Percentiles rank a stretch among this genome's conserved stretches.
These are phyloP conservation scores for Alloscopus bannaensis DNA, from an alignment of 2,888 invertebrate species.

Conservation along the genomic window DNA sequence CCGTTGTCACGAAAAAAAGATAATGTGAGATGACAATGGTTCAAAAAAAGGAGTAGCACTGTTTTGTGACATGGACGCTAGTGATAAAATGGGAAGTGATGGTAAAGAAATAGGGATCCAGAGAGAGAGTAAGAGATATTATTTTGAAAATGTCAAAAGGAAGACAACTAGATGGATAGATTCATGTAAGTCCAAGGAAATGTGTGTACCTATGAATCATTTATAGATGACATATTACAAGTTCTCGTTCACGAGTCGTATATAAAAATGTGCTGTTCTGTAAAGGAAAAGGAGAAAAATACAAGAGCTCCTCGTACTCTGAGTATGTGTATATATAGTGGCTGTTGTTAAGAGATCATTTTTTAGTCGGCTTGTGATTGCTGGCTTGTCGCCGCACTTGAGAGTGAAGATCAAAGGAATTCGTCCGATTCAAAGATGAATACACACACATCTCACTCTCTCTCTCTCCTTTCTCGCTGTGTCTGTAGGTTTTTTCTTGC, in stretches of 20 bases:
- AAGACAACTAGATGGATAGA: constrained; percentile 41
- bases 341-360: constrained; percentile 57
- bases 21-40: neutral
- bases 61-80: neutral
- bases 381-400: constrained; percentile 73
- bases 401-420: constrained; percentile 71
- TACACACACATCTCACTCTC: constrained; percentile 69
- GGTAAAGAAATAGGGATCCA: constrained; percentile 13
- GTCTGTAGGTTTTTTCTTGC: constrained; percentile 2
- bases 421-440: constrained; percentile 71
- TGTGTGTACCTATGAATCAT: constrained; percentile 61
- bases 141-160: constrained; percentile 22
- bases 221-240: constrained; percentile 62
- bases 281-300: neutral
- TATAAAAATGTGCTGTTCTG: too few species aligned
- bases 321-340: constrained; percentile 21
- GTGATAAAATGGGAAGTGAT: constrained; percentile 15
- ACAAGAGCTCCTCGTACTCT: too few species aligned
- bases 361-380: constrained; percentile 70
- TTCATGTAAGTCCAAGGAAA: too few species aligned
- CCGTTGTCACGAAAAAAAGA: constrained; percentile 5
- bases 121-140: constrained; percentile 27
- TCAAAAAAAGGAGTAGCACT: neutral
- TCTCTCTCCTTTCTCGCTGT: constrained; percentile 24
- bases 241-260: too few species aligned